Evolutionary conservation across 2,797 vertebrate species (phyloP).

Genomic region (Channa striata): DNA sequence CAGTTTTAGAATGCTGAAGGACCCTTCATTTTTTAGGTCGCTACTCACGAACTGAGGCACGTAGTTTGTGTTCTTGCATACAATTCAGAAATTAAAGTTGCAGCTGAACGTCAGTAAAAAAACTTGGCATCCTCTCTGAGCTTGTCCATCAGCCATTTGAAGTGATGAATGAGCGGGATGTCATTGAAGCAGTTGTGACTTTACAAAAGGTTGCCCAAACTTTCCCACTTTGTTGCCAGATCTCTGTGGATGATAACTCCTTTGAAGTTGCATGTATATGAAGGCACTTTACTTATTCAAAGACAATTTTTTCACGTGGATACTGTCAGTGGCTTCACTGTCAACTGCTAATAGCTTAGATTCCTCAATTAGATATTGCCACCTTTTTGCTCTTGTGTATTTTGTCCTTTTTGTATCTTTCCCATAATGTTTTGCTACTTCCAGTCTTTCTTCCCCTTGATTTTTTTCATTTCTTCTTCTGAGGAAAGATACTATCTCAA

Average conservation of each 20-base stretch:
- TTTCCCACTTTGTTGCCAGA: slow-evolving; percentile 33
- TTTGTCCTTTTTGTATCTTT: slow-evolving; percentile 41
- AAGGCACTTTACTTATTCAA: slow-evolving; percentile 17
- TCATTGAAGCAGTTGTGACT: slow-evolving; percentile 40
- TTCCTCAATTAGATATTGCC: not conserved
- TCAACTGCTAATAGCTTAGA: not conserved
- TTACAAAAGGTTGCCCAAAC: slow-evolving; percentile 37
- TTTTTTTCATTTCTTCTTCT: slow-evolving; percentile 36
- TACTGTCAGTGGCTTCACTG: not conserved
- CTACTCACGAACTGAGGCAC: not conserved
- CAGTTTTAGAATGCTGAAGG: too few species aligned
- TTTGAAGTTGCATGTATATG: slow-evolving; percentile 39
- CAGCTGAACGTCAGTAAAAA: slow-evolving; percentile 29
- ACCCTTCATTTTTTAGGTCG: too few species aligned
- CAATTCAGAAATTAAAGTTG: too few species aligned
- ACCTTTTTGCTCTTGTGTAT: slow-evolving; percentile 8
- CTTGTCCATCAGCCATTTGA: slow-evolving; percentile 5
- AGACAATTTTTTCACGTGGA: too few species aligned
- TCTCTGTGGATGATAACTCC: slow-evolving; percentile 28
- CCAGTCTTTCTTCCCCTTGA: slow-evolving; percentile 5
- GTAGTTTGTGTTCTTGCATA: not conserved
- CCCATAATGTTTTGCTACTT: slow-evolving; percentile 40
- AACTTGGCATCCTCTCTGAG: slow-evolving; percentile 13
- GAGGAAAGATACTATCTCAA: slow-evolving; percentile 67
- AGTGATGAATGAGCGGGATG: slow-evolving; percentile 40